Percentiles rank a stretch among this genome's conserved stretches.
These are phyloP conservation scores for Galemys pyrenaicus DNA, from an alignment of 2,113 vertebrate genomes.

Conservation along the genomic window DNA sequence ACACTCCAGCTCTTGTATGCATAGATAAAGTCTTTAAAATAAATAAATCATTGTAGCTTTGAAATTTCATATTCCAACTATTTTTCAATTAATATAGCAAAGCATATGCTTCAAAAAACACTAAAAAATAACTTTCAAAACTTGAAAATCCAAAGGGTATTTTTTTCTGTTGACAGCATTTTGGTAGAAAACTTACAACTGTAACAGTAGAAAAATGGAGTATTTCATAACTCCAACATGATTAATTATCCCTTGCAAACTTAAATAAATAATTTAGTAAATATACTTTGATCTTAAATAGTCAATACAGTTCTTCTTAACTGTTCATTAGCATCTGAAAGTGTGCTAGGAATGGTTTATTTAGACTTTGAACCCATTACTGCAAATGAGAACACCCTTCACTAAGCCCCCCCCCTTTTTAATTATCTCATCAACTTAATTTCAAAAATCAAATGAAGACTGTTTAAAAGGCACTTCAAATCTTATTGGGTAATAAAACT, in stretches of 20 bases:
- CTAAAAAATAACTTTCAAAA: slow-evolving; percentile 23
- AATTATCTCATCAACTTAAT: slow-evolving; percentile 66
- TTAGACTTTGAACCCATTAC: slow-evolving; percentile 48
- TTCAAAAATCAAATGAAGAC: not conserved
- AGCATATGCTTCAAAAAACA: not conserved
- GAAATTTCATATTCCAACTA: slow-evolving; percentile 5
- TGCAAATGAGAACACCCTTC: slow-evolving; percentile 56
- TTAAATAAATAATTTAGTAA: slow-evolving; percentile 32
- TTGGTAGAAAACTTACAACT: not conserved
- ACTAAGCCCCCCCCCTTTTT: not conserved
- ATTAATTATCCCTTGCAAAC: slow-evolving; percentile 18
- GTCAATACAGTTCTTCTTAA: not conserved
- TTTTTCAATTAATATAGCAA: not conserved
- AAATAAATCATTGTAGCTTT: not conserved
- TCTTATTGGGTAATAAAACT: not conserved
- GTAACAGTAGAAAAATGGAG: slow-evolving; percentile 15
- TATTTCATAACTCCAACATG: not conserved
- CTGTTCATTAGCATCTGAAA: not conserved
- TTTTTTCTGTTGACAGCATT: slow-evolving; percentile 29
- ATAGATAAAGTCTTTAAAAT: too few relatives aligned
- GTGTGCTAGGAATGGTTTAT: slow-evolving; percentile 18
- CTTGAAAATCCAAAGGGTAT: not conserved
- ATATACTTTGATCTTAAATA: not conserved
- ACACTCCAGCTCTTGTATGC: too few relatives aligned
- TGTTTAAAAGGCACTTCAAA: slow-evolving; percentile 50